Base-by-base conservation (phyloP, 1,140 invertebrate genomes). In the Diachasmimorpha longicaudata region DNA sequence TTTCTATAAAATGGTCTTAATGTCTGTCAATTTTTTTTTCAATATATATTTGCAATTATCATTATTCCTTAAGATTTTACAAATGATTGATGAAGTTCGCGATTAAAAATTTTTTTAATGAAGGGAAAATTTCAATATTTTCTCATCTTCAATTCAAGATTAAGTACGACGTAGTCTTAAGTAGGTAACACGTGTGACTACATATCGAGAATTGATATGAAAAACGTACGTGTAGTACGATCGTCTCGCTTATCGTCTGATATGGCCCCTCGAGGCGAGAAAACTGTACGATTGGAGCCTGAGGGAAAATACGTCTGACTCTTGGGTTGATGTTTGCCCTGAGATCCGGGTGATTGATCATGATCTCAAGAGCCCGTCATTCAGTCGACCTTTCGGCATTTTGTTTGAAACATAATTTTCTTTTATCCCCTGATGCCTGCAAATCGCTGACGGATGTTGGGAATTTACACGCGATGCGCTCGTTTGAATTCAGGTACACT, bases 201-300 rank as follows among this genome's bases (percentile, higher is more conserved):
- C 58, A 66, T n/a, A 31, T 66, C 58, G 21, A 31, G 25, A 31
- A 21, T 14, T 66, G 58, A 66, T 66, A 66, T n/a, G 58, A 66
- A 25, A 36, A 66, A 52, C 48, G 10, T 66, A 66, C 58, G 58
- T 66, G 58, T 13, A 25, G 10, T 11, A 66, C 58, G 58, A 66
- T 66, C 55, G 58, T 66, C 58, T 58, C 23, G 55, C 55, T 66
- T 66, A 66, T 66, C 58, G 58, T 52, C 48, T 52, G 48, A 63
- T 63, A 63, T 25, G 10, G 58, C 5, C 21, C 58, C 58, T 63
- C 58, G 58, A 63, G 58, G 48, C 48, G 48, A 52, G 48, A 52
- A 52, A 52, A 52, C 48, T 46, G 44, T 46, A 46, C n/a, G 44
- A 19, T 19, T 52, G 48, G n/a, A n/a, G n/a, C 48, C 14, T 19